Evolutionary conservation across 2,113 vertebrate genomes (phyloP), one percentile per base, ranked within the genome.

Genomic region (Climacteris rufus): DNA sequence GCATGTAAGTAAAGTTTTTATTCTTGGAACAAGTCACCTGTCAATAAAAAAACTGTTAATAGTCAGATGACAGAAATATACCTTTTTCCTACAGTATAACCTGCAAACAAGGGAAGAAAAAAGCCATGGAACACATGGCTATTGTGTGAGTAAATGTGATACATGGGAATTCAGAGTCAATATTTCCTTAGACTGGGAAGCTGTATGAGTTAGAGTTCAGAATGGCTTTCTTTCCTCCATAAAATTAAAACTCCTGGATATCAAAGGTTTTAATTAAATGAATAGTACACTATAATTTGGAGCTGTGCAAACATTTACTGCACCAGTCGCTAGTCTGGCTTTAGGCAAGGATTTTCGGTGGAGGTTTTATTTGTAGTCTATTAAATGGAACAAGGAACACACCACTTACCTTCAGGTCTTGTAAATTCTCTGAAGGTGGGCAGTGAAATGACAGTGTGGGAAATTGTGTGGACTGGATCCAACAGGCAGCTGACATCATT

Each of bases 361-460:
- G 69, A 59, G 61, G 61, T 78, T 89, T 91, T 72, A 24, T 72
- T 23, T 75, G 59, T 49, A 87, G 56, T 65, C 80, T 92, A 49
- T 75, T 93, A 82, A 89, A 66, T 33, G 39, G 70, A 96, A 56
- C 40, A 91, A 92, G 66, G 65, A 91, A 53, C 33, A 82, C 89
- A 54, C 42, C 57, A 89, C 97, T 95, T 98, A 99, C 99, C 99
- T 98, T 99, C 99, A 33, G 99, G 98, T 74, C 80, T 98, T 68
- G 81, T 97, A 96, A 99, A 99, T 80, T 99, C 99, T 54, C 99
- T 98, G 98, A 99, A 99, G 11, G 99, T 99, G 81, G 99, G 99
- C 94, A 99, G 97, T 3, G 99, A 99, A 97, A 99, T 98, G 90
- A 99, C 99, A 1, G 99, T 99, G 97, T 99, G 98, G 78, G 99